Conservation (phyloP, 2,888 invertebrate genomes). For the Sarcophaga subvicina region DNA sequence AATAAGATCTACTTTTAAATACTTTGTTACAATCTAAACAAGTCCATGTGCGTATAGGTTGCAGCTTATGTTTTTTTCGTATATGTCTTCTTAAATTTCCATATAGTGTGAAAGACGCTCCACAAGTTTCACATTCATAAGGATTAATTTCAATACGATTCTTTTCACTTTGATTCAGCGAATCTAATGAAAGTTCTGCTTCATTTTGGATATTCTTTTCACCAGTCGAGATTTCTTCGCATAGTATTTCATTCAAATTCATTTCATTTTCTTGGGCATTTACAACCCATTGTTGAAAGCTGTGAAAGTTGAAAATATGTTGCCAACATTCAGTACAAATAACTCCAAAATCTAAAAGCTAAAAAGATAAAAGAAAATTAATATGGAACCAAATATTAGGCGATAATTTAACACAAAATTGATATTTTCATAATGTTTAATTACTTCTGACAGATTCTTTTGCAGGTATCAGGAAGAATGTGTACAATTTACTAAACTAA, state of each 20-base stretch:
- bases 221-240: background rate
- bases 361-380: background rate
- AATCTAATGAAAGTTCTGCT: background rate
- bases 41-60: constrained; percentile 30
- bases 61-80: constrained; percentile 27
- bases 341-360: constrained; percentile 36
- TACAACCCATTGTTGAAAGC: constrained; percentile 43
- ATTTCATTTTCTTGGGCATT: constrained; percentile 19
- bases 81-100: constrained; percentile 52
- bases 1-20: constrained; percentile 27
- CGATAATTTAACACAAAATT: too few relatives aligned
- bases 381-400: background rate
- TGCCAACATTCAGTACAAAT: constrained; percentile 53
- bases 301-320: constrained; percentile 45
- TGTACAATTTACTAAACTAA: too few relatives aligned
- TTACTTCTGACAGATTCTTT: too few relatives aligned
- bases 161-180: background rate
- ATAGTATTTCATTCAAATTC: background rate
- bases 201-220: background rate
- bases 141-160: background rate
- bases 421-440: too few relatives aligned
- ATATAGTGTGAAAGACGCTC: constrained; percentile 42
- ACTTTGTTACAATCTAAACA: constrained; percentile 49
- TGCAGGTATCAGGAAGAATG: too few relatives aligned
- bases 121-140: constrained; percentile 46